Base-by-base conservation (phyloP, 1,140 invertebrate species). In the Dendrolimus punctatus region DNA sequence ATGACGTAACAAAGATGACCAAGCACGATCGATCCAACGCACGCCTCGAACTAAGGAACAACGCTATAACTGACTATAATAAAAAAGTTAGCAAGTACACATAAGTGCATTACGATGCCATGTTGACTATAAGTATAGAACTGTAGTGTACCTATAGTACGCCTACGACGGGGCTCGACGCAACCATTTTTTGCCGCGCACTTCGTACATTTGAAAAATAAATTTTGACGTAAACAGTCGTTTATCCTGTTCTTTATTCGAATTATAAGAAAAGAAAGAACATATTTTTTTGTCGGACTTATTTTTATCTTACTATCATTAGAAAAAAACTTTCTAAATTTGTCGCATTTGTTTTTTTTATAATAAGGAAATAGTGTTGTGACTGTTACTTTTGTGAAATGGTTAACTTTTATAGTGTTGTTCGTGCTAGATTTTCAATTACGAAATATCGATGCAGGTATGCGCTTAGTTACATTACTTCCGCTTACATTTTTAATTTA, bases 11-110 rank as follows among this genome's bases (percentile, higher is more conserved):
- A 60, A 50, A 60, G 64, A 79, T 61, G 64, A 80, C 71, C 80
- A 83, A 82, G 74, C 73, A 60, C 48, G 55, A 55, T 74, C 9
- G 52, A 57, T 56, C 56, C 62, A 66, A 60, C 56, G 23, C 68
- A 58, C 74, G 66, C 58, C 68, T 82, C 73, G 73, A 80, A 80
- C 75, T 80, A 78, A 82, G 75, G 71, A 76, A 81, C 74, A 72
- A 73, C 74, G 70, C 60, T 80, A 80, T 72, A 81, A 77, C 68
- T 60, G 76, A 70, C 65, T 80, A 85, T 83, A 85, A 82, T 85
- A 85, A 85, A 85, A 85, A 85, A 85, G 67, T 80, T 82, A 74
- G 73, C 72, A 59, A 77, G 74, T 79, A 75, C 79, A 83, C 78
- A 82, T 81, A 85, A 85, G 80, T 83, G 78, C 81, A 83, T 78